Evolutionary conservation across 2,888 invertebrate species (phyloP).

Genomic region (Sinhomidia bicolor): DNA sequence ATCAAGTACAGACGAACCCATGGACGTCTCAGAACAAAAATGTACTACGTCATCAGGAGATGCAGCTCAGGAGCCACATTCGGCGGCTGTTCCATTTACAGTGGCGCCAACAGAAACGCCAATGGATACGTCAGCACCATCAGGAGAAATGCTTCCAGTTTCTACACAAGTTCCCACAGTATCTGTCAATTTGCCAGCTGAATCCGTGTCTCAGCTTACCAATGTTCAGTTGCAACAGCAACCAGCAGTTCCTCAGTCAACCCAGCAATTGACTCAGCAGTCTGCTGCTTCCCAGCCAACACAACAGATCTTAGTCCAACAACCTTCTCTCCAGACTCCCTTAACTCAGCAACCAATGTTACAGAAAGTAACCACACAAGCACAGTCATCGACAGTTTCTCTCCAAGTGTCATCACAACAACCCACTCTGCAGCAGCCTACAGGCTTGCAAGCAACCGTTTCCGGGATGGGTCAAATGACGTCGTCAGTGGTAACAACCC

Average conservation of each 20-base stretch:
- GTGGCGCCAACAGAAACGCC: not conserved
- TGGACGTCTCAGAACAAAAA: not conserved
- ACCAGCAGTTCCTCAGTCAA: not conserved
- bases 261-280: too few species aligned
- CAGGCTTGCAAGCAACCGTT: too few species aligned
- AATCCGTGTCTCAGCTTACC: not conserved
- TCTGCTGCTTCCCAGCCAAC: not conserved
- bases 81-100: not conserved
- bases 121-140: not conserved
- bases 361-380: not conserved
- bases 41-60: not conserved
- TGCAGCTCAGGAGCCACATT: not conserved
- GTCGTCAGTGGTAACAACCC: not conserved
- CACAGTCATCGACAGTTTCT: too few species aligned
- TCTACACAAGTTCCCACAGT: not conserved
- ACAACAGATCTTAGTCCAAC: not conserved
- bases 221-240: not conserved
- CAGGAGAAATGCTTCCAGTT: not conserved
- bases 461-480: not conserved
- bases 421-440: not conserved
- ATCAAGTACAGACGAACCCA: constrained; percentile 3
- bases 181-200: not conserved
- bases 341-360: not conserved
- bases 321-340: not conserved
- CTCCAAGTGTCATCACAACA: too few species aligned